phyloP scores from a whole-genome alignment of 2,888 invertebrate genomes.

The Drosophila mercatorum region DNA sequence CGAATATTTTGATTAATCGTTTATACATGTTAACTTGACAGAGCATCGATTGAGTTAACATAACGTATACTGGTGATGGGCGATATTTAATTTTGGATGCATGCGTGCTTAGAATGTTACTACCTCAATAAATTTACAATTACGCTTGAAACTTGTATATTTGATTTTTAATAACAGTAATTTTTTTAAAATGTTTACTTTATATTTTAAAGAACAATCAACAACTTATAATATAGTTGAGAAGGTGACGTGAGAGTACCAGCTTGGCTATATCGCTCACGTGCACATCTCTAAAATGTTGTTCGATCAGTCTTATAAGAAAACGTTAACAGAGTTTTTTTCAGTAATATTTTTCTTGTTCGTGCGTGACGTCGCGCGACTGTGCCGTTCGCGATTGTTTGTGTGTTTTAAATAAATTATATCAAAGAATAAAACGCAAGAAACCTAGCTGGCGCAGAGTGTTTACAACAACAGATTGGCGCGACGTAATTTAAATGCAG shows the following conservation, averaged over 20 bases:
- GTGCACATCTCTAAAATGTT: constrained; percentile 29
- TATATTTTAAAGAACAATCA: neutral
- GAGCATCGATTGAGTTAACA: constrained; percentile 3
- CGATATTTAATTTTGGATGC: neutral
- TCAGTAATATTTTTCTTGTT: constrained; percentile 49
- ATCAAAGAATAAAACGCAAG: constrained; percentile 52
- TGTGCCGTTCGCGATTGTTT: constrained; percentile 47
- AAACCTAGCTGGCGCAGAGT: constrained; percentile 43
- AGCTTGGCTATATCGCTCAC: constrained; percentile 1
- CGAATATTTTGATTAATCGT: neutral
- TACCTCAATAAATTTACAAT: neutral
- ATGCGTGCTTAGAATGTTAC: neutral
- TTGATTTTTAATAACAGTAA: neutral
- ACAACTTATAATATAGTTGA: neutral
- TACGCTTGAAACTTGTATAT: neutral
- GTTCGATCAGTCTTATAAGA: constrained; percentile 44
- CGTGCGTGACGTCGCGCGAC: constrained; percentile 54
- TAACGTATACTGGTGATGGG: no score
- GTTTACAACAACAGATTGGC: constrained; percentile 27
- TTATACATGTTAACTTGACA: neutral
- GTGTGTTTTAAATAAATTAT: constrained; percentile 55
- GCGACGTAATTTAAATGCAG: constrained; percentile 40
- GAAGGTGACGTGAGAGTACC: neutral
- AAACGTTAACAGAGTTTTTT: constrained; percentile 39
- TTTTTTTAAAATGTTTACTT: neutral